Evolutionary conservation across 30 jellyfish, hydroid and myxozoan species (phyloP).

Genomic region (Hydra vulgaris): DNA sequence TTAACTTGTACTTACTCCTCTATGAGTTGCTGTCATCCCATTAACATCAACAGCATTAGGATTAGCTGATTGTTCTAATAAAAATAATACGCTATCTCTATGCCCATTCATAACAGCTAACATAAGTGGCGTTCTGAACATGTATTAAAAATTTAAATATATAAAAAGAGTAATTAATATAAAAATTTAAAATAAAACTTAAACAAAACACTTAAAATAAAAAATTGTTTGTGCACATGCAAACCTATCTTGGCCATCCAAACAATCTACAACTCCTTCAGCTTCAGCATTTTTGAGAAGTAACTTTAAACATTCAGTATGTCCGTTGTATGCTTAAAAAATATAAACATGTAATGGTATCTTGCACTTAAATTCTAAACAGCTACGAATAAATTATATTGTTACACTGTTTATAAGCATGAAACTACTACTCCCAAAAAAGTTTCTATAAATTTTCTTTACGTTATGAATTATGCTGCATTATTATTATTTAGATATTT

Average conservation of each 20-base stretch:
- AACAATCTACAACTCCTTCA: constrained; percentile 89
- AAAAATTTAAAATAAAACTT: background rate
- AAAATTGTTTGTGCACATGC: background rate
- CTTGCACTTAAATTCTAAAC: background rate
- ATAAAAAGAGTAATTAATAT: background rate
- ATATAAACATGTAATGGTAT: background rate
- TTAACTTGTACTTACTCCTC: constrained; percentile 93
- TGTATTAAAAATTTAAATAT: background rate
- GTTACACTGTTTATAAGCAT: no score
- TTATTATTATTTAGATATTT: no score
- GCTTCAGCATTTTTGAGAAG: constrained; percentile 89
- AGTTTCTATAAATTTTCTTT: no score
- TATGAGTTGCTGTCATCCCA: constrained; percentile 75
- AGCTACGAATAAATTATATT: background rate
- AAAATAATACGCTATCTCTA: constrained; percentile 57
- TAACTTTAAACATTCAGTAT: constrained; percentile 63
- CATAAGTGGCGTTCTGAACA: constrained; percentile 86
- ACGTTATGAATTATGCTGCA: no score
- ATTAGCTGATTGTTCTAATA: constrained; percentile 82
- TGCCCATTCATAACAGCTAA: constrained; percentile 96
- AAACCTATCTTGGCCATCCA: constrained; percentile 92
- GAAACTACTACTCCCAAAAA: no score
- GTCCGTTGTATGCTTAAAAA: constrained; percentile 75
- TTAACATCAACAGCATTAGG: constrained; percentile 81
- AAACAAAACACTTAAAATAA: background rate